phyloP scores from a whole-genome alignment of 92 coral and sea anemone species.

The Zoanthus sansibaricus region DNA sequence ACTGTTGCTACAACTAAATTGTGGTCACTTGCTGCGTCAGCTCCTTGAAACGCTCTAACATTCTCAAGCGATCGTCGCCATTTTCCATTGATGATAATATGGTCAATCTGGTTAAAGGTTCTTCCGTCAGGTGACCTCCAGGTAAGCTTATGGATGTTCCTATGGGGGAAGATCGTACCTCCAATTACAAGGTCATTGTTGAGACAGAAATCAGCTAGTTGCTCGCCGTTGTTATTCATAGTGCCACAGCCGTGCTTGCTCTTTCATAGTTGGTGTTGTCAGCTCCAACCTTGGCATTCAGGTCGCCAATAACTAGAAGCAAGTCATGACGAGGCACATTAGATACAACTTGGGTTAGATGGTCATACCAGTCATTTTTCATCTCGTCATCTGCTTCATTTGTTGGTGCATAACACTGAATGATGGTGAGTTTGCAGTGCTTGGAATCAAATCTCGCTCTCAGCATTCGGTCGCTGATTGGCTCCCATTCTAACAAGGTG shows the following conservation, averaged over 20 bases:
- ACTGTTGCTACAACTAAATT: not conserved
- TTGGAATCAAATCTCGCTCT: not conserved
- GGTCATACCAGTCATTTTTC: not conserved
- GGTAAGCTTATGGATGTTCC: conserved; percentile 8
- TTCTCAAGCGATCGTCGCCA: conserved; percentile 18
- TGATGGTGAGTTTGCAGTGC: not conserved
- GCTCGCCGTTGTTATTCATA: not conserved
- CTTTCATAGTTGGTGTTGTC: not conserved
- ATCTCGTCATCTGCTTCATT: not conserved
- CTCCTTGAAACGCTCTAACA: conserved; percentile 14
- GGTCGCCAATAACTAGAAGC: not conserved
- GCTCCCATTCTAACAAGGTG: not conserved
- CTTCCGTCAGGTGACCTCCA: conserved; percentile 31
- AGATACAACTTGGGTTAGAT: not conserved
- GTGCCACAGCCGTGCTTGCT: not conserved
- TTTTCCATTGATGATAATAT: not conserved
- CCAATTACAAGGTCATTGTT: conserved; percentile 1
- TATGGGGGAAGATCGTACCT: conserved; percentile 34
- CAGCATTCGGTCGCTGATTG: not conserved
- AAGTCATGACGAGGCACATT: not conserved
- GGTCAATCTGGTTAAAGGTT: conserved; percentile 41
- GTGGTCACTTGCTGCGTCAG: conserved; percentile 20
- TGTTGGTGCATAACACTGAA: not conserved
- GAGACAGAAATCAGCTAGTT: conserved; percentile 2
- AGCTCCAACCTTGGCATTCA: not conserved